Conservation (phyloP, 2,113 vertebrate species). For the Eublepharis macularius region DNA sequence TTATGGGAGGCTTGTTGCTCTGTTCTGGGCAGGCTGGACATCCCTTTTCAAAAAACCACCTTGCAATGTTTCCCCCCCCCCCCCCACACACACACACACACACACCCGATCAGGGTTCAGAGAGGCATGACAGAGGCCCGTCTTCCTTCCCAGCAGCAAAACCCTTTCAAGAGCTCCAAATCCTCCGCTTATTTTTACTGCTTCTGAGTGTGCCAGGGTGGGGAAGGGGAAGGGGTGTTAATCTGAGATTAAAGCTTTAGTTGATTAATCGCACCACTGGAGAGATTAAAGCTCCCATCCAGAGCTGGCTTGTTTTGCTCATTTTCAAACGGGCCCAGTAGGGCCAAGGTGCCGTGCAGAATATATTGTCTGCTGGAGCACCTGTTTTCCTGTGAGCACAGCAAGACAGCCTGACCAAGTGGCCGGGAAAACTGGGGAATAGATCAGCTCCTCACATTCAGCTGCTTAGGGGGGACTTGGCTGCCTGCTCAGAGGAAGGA, state of each 20-base stretch:
- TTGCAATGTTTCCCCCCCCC: neutral
- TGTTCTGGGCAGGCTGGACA: too few species aligned
- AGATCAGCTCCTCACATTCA: neutral
- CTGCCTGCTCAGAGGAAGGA: neutral
- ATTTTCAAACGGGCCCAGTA: neutral
- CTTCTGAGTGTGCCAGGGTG: too few species aligned
- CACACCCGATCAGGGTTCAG: neutral
- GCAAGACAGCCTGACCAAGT: neutral
- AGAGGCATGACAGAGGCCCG: neutral
- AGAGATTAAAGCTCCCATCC: neutral
- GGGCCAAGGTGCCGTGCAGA: neutral
- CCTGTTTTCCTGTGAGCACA: neutral
- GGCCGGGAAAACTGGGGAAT: neutral
- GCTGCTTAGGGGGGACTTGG: neutral
- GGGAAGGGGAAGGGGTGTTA: neutral
- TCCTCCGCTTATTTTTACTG: neutral
- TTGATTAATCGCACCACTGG: neutral
- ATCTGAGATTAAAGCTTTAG: constrained; percentile 9
- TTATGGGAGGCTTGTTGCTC: too few species aligned
- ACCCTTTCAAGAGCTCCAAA: neutral
- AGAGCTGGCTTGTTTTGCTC: neutral
- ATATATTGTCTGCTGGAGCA: neutral
- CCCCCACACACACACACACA: too few species aligned
- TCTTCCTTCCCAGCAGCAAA: neutral
- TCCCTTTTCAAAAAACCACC: neutral